Evolutionary conservation across 2,888 invertebrate species (phyloP).

Genomic region (Holacanthella duospinosa): DNA sequence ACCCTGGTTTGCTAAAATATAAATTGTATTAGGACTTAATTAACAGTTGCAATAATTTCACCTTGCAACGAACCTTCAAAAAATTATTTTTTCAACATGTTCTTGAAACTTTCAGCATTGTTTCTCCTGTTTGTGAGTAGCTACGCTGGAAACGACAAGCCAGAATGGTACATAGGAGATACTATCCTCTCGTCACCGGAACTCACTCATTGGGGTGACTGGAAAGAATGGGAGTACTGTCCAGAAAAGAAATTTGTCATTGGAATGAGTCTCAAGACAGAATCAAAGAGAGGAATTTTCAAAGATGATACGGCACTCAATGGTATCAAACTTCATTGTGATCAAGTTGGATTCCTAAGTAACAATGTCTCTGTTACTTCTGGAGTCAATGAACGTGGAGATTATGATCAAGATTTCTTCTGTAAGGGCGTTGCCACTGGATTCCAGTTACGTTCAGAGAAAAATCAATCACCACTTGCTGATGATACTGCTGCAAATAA

Average conservation of each 20-base stretch:
- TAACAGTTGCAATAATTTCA: no score
- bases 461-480: slow-evolving; percentile 15
- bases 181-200: slow-evolving; percentile 11
- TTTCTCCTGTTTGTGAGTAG: not conserved
- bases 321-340: slow-evolving; percentile 29
- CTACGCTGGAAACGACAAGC: not conserved
- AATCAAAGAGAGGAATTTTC: slow-evolving; percentile 21
- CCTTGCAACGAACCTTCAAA: no score
- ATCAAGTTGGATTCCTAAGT: slow-evolving; percentile 9
- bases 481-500: slow-evolving; percentile 33
- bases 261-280: slow-evolving; percentile 28
- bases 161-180: not conserved
- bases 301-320: slow-evolving; percentile 29
- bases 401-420: slow-evolving; percentile 17
- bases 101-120: not conserved
- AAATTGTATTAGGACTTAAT: no score
- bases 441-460: slow-evolving; percentile 30
- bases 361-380: slow-evolving; percentile 5
- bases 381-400: slow-evolving; percentile 17
- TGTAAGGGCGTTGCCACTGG: slow-evolving; percentile 28
- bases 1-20: no score
- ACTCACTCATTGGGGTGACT: slow-evolving; percentile 30
- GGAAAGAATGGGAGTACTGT: slow-evolving; percentile 26
- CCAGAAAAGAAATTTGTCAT: slow-evolving; percentile 19
- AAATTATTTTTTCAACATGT: no score